Evolutionary conservation across 2,888 invertebrate genomes (phyloP).

Genomic region (Lamellibrachia satsuma): DNA sequence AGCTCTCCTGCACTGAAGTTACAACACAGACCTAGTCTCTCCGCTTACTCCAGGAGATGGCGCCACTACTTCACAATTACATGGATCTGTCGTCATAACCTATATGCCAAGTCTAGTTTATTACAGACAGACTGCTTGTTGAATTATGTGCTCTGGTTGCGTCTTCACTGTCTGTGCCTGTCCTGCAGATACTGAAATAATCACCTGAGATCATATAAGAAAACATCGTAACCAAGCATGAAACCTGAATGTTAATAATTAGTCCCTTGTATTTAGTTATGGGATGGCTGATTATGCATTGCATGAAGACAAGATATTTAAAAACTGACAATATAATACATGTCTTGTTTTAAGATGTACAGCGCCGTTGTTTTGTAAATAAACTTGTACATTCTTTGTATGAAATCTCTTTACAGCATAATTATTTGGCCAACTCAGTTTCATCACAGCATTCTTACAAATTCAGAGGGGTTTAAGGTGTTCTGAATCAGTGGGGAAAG

Average conservation of each 20-base stretch:
- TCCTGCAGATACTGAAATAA: background rate
- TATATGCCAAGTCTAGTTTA: background rate
- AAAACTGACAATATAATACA: background rate
- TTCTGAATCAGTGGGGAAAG: background rate
- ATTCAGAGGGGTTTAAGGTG: background rate
- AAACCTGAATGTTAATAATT: background rate
- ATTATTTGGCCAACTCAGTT: background rate
- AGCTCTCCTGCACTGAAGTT: background rate
- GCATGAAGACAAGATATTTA: background rate
- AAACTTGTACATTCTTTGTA: background rate
- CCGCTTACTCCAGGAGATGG: background rate
- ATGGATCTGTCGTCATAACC: background rate
- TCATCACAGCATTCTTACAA: background rate
- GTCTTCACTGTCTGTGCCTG: background rate
- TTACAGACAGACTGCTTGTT: background rate
- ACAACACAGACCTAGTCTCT: background rate
- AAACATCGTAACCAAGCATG: background rate
- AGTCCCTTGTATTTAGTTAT: background rate
- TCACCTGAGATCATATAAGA: background rate
- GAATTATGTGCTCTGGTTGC: background rate
- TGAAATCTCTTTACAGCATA: background rate
- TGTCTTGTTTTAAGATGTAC: background rate
- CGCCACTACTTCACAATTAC: background rate
- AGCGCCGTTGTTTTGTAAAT: background rate
- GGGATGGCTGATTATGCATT: background rate